Conservation (phyloP, 2,113 vertebrate species). For the Gopherus flavomarginatus region DNA sequence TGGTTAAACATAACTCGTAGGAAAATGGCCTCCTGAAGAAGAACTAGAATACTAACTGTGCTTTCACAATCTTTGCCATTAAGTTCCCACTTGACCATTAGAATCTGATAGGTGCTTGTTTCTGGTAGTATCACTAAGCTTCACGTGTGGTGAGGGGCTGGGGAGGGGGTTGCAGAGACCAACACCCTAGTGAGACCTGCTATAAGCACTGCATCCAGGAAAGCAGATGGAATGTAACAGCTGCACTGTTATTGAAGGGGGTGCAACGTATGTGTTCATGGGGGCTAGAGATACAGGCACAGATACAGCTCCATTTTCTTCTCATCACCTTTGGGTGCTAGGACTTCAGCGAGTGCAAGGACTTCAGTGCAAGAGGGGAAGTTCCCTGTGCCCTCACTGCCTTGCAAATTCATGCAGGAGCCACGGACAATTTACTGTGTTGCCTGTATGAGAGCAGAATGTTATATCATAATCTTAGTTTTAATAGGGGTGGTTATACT, state of each 20-base stretch:
- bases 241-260: not conserved
- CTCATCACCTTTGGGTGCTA: not conserved
- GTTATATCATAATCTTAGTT: not conserved
- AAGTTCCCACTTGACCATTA: not conserved
- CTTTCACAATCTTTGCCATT: not conserved
- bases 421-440: not conserved
- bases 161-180: not conserved
- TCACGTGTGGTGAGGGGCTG: not conserved
- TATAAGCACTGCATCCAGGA: not conserved
- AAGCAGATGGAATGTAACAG: not conserved
- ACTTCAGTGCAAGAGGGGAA: not conserved
- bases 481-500: not conserved
- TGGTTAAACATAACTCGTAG: not conserved
- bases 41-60: not conserved
- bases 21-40: not conserved
- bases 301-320: not conserved
- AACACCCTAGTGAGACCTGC: not conserved
- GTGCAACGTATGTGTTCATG: not conserved
- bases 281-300: not conserved
- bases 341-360: not conserved
- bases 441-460: not conserved
- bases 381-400: not conserved
- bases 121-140: not conserved
- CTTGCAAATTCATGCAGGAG: not conserved
- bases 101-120: not conserved